These are phyloP conservation scores for Papilio helenus DNA, from an alignment of 1,140 invertebrate species.

Conservation along the genomic window DNA sequence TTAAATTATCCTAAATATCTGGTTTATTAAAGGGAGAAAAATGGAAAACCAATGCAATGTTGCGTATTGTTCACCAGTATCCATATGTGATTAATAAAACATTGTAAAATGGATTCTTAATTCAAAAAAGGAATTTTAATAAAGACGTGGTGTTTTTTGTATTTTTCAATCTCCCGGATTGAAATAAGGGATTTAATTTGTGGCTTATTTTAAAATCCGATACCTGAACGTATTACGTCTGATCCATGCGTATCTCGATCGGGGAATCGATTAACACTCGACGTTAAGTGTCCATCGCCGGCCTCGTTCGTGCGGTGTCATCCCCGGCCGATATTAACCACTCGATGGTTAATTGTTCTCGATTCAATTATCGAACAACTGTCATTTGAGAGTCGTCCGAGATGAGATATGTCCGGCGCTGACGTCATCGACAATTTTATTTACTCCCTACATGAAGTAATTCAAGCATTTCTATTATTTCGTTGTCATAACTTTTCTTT, in stretches of 20 bases:
- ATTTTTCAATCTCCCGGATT: neutral
- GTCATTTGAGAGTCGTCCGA: constrained; percentile 56
- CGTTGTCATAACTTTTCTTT: neutral
- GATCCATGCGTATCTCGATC: constrained; percentile 41
- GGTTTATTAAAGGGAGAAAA: too few species aligned
- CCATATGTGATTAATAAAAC: neutral
- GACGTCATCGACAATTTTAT: constrained; percentile 47
- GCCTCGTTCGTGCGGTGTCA: constrained; percentile 66
- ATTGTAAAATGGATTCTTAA: neutral
- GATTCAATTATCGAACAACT: constrained; percentile 78
- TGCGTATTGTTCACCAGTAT: too few species aligned
- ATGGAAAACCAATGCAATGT: too few species aligned
- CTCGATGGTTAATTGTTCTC: constrained; percentile 77
- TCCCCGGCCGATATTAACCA: constrained; percentile 72
- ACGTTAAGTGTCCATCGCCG: constrained; percentile 61
- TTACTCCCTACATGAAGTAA: neutral
- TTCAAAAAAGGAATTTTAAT: neutral
- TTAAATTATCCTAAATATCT: too few species aligned
- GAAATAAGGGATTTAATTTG: neutral
- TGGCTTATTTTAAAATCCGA: constrained; percentile 8
- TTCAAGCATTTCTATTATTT: neutral
- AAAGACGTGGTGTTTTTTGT: neutral
- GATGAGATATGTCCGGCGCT: constrained; percentile 54
- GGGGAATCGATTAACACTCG: constrained; percentile 69
- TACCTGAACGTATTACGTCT: constrained; percentile 38